phyloP scores from a whole-genome alignment of 2,797 vertebrate genomes.

The Lindbergichthys nudifrons region DNA sequence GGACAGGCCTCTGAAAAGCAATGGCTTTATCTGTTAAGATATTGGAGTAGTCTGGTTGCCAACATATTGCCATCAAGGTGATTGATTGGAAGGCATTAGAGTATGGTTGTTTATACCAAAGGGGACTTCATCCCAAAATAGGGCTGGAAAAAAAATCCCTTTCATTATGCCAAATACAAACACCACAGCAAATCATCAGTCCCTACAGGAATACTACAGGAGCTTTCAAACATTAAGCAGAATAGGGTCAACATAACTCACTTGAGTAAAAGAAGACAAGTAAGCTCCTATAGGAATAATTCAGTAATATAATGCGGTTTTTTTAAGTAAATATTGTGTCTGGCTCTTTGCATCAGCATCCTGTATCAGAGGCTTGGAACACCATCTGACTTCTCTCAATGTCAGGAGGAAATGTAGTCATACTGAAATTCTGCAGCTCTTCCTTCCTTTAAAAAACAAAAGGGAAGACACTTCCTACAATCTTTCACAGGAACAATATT shows the following conservation, averaged over 20 bases:
- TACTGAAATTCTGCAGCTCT: background rate
- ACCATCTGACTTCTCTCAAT: background rate
- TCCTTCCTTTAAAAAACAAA: conserved; percentile 10
- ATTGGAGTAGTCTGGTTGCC: conserved; percentile 10
- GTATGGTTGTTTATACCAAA: conserved; percentile 25
- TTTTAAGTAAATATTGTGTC: background rate
- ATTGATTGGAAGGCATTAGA: conserved; percentile 39
- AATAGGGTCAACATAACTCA: conserved; percentile 39
- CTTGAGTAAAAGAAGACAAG: conserved; percentile 20
- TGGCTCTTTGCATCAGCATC: background rate
- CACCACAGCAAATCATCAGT: conserved; percentile 31
- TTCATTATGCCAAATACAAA: conserved; percentile 28
- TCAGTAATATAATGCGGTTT: conserved; percentile 2
- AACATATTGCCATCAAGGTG: background rate
- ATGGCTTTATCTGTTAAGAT: conserved; percentile 47
- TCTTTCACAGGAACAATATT: conserved; percentile 18
- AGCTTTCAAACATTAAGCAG: conserved; percentile 39
- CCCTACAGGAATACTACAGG: conserved; percentile 13
- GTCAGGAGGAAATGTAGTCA: background rate
- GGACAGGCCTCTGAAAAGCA: background rate
- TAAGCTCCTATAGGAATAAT: conserved; percentile 23
- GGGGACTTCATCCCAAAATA: conserved; percentile 39
- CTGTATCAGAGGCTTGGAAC: background rate
- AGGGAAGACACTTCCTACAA: conserved; percentile 5
- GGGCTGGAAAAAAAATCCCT: conserved; percentile 29